phyloP scores from a whole-genome alignment of 1,140 invertebrate species.

The Sinonovacula constricta region DNA sequence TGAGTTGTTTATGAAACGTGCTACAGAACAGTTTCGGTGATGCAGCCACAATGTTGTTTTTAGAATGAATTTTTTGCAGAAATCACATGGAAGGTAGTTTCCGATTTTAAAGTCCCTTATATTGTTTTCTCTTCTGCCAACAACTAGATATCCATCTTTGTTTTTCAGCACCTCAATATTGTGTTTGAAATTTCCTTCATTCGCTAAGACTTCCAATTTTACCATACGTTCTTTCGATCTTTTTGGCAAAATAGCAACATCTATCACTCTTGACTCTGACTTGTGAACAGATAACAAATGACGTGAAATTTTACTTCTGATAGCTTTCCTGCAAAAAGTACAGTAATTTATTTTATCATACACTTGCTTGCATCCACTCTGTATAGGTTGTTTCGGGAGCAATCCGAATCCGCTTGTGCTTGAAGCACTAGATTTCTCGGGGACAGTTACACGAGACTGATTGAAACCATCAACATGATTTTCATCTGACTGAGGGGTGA shows the following conservation, averaged over 20 bases:
- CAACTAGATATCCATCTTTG: constrained; percentile 19
- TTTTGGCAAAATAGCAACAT: constrained; percentile 15
- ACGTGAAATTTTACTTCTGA: constrained; percentile 35
- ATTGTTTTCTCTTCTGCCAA: constrained; percentile 6
- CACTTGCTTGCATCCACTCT: constrained; percentile 36
- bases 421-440: not conserved
- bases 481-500: not conserved
- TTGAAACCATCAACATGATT: not conserved
- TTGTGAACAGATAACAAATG: constrained; percentile 36
- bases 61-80: constrained; percentile 11
- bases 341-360: constrained; percentile 49
- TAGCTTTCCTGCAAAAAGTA: constrained; percentile 33
- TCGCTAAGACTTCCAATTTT: constrained; percentile 42
- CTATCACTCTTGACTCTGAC: constrained; percentile 14
- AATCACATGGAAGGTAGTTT: constrained; percentile 27
- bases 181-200: constrained; percentile 51
- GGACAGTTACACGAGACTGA: not conserved
- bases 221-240: constrained; percentile 30
- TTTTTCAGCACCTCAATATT: constrained; percentile 35
- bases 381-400: constrained; percentile 12
- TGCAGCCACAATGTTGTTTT: constrained; percentile 8
- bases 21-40: not conserved
- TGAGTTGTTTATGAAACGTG: not conserved
- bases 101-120: not conserved
- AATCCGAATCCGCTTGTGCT: constrained; percentile 14